Percentiles rank a stretch among this genome's conserved stretches.
Conservation (phyloP, 2,113 vertebrate species). For the Pedionomus torquatus region DNA sequence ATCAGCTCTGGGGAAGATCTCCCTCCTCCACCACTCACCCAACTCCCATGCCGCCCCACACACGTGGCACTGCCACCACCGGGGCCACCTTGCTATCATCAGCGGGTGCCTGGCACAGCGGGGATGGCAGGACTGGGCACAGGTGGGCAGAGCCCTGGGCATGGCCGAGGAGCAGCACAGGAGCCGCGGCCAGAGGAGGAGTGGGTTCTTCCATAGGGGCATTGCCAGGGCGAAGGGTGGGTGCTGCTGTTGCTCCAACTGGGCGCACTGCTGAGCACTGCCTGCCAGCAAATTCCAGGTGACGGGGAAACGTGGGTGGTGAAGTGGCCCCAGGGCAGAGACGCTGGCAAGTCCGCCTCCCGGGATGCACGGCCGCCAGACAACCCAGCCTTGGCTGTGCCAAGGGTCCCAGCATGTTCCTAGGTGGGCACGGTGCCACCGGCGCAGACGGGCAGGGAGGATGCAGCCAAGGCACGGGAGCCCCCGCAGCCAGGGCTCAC, state of each 20-base stretch:
- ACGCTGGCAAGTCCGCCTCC: background rate
- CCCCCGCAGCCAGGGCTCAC: background rate
- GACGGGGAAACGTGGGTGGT: rapidly evolving
- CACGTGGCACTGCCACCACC: background rate
- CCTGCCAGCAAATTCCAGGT: background rate
- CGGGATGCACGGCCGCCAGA: rapidly evolving
- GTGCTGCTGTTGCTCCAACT: background rate
- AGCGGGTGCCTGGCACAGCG: background rate
- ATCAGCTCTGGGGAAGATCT: rapidly evolving
- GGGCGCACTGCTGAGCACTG: background rate
- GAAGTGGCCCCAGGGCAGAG: background rate
- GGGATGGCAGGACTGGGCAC: background rate
- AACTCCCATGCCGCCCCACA: background rate
- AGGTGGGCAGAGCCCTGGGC: rapidly evolving
- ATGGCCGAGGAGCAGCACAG: rapidly evolving
- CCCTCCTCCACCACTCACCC: background rate
- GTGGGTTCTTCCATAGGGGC: rapidly evolving
- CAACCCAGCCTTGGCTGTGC: background rate
- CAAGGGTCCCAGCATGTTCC: background rate
- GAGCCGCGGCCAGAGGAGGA: rapidly evolving
- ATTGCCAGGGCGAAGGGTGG: background rate
- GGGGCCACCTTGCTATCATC: background rate
- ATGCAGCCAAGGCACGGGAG: background rate
- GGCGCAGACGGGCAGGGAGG: rapidly evolving
- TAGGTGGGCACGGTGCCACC: background rate